These are phyloP conservation scores for Struthidea cinerea DNA, from an alignment of 2,113 vertebrate species.

Conservation along the genomic window DNA sequence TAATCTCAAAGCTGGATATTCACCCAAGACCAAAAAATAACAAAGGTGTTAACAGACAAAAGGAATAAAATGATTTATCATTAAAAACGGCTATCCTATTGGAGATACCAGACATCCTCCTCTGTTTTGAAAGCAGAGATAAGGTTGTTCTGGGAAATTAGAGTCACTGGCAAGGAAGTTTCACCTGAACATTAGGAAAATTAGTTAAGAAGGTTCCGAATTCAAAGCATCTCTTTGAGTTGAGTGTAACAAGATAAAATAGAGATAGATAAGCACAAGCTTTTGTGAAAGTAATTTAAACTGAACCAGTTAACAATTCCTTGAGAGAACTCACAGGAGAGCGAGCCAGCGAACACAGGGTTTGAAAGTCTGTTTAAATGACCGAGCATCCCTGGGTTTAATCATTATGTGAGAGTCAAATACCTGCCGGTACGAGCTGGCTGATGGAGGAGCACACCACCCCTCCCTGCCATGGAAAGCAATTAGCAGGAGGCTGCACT, in stretches of 20 bases:
- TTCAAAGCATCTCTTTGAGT: neutral
- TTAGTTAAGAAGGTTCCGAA: constrained; percentile 16
- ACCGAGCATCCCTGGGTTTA: neutral
- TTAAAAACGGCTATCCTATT: neutral
- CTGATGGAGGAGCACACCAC: neutral
- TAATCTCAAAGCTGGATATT: neutral
- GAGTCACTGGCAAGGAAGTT: neutral
- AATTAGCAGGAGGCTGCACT: neutral
- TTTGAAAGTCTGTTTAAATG: neutral
- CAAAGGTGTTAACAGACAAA: constrained; percentile 14
- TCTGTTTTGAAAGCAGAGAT: constrained; percentile 2
- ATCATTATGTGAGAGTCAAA: neutral
- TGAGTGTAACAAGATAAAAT: constrained; percentile 11
- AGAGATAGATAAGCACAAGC: constrained; percentile 5
- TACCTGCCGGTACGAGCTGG: neutral
- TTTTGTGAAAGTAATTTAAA: constrained; percentile 28
- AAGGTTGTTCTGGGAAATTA: constrained; percentile 32
- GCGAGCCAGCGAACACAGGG: neutral
- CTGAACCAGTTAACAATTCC: neutral
- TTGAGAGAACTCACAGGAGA: neutral
- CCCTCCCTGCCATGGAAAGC: neutral
- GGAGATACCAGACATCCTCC: neutral
- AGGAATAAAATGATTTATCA: constrained; percentile 25
- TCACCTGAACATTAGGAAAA: constrained; percentile 24
- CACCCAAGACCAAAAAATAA: constrained; percentile 5